Evolutionary conservation across 2,797 vertebrate genomes (phyloP).

Genomic region (Halcyon chelicuti): DNA sequence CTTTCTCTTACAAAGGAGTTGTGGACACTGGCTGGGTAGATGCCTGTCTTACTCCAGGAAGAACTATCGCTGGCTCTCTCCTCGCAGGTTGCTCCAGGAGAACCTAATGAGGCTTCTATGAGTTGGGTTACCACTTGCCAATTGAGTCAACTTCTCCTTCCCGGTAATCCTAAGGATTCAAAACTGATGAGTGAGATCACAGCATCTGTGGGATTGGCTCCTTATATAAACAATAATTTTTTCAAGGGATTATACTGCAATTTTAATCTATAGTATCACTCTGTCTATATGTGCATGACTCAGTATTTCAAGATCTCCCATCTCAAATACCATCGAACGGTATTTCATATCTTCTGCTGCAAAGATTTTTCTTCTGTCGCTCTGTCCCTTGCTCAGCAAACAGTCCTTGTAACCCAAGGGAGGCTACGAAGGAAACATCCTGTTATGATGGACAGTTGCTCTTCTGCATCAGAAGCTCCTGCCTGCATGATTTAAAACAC

Average conservation of each 20-base stretch:
- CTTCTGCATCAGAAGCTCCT: neutral
- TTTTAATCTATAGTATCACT: neutral
- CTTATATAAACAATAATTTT: neutral
- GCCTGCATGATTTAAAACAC: neutral
- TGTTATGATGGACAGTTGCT: neutral
- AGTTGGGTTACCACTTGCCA: neutral
- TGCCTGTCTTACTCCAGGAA: neutral
- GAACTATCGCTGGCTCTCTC: rapidly evolving
- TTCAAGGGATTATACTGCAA: neutral
- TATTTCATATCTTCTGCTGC: neutral
- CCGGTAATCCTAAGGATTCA: neutral
- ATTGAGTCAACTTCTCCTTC: neutral
- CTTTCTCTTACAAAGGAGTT: neutral
- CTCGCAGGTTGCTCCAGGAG: neutral
- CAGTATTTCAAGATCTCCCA: neutral
- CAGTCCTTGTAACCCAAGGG: neutral
- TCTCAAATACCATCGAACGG: neutral
- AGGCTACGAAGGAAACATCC: neutral
- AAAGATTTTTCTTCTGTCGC: neutral
- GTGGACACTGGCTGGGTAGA: neutral
- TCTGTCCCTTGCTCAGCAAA: neutral
- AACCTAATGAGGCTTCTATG: neutral
- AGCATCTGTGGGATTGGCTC: neutral
- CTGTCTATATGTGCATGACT: neutral
- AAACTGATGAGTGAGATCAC: neutral